Evolutionary conservation across 2,888 invertebrate genomes (phyloP).

Genomic region (Gonocerus acuteangulatus): DNA sequence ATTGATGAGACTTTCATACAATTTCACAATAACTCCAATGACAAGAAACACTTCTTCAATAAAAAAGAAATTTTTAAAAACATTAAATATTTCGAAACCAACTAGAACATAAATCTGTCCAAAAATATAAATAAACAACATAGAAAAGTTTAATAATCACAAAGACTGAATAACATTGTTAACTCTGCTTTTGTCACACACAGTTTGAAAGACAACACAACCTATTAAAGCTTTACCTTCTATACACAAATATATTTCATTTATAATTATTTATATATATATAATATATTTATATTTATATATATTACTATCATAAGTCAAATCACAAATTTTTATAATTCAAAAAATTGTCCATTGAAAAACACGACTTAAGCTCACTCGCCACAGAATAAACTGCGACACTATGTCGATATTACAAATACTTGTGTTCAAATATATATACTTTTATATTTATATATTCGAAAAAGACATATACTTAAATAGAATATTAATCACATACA

Average conservation of each 20-base stretch:
- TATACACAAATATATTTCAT: slow-evolving; percentile 35
- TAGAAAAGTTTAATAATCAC: slow-evolving; percentile 21
- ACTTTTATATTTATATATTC: slow-evolving; percentile 28
- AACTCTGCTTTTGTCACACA: slow-evolving; percentile 33
- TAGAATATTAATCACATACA: slow-evolving; percentile 35
- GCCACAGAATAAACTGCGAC: slow-evolving; percentile 14
- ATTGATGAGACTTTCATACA: slow-evolving; percentile 15
- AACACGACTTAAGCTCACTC: slow-evolving; percentile 33
- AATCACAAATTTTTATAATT: slow-evolving; percentile 36
- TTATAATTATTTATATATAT: slow-evolving; percentile 15
- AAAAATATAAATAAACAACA: slow-evolving; percentile 20
- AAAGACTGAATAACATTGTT: slow-evolving; percentile 24
- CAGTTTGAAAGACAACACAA: slow-evolving; percentile 38
- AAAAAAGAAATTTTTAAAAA: slow-evolving; percentile 16
- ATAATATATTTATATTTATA: slow-evolving; percentile 12
- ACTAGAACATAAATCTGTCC: slow-evolving; percentile 18
- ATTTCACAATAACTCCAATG: slow-evolving; percentile 12
- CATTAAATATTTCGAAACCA: slow-evolving; percentile 11
- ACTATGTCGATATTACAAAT: slow-evolving; percentile 20
- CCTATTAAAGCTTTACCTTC: slow-evolving; percentile 37
- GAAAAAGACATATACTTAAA: slow-evolving; percentile 31
- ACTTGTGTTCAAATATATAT: slow-evolving; percentile 30
- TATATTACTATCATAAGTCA: slow-evolving; percentile 32
- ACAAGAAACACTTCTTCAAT: slow-evolving; percentile 17
- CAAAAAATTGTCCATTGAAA: slow-evolving; percentile 33